Conservation (phyloP, 2,888 invertebrate genomes). For the Phortica magna region DNA sequence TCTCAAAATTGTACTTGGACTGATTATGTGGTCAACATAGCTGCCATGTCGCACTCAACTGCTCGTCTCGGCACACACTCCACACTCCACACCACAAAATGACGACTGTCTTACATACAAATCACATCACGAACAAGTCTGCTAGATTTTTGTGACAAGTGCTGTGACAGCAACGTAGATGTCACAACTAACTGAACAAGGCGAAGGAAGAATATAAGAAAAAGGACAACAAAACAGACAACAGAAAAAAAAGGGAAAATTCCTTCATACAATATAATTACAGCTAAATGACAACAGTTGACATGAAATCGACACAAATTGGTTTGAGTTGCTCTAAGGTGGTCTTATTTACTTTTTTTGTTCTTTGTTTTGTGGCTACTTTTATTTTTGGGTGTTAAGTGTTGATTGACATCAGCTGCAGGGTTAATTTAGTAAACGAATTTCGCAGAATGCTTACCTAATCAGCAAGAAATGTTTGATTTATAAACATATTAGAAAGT, state of each 20-base stretch:
- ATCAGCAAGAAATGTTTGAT: not conserved
- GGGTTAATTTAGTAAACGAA: slow-evolving; percentile 11
- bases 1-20: not conserved
- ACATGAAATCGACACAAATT: slow-evolving; percentile 43
- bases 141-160: slow-evolving; percentile 19
- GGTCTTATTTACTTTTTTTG: not conserved
- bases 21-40: slow-evolving; percentile 30
- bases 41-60: not conserved
- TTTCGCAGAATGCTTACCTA: not conserved
- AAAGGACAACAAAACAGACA: not conserved
- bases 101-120: slow-evolving; percentile 6
- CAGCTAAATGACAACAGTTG: slow-evolving; percentile 40
- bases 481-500: too few species aligned
- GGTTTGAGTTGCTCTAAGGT: slow-evolving; percentile 7
- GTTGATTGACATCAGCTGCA: slow-evolving; percentile 8
- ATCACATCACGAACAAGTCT: slow-evolving; percentile 6
- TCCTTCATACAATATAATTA: slow-evolving; percentile 46
- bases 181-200: not conserved
- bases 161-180: slow-evolving; percentile 6
- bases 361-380: too few species aligned
- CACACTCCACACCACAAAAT: not conserved
- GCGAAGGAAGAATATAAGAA: not conserved
- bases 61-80: not conserved
- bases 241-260: slow-evolving; percentile 8
- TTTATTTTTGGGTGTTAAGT: not conserved